Conservation (phyloP, 2,113 vertebrate genomes). For the Crypturellus undulatus region DNA sequence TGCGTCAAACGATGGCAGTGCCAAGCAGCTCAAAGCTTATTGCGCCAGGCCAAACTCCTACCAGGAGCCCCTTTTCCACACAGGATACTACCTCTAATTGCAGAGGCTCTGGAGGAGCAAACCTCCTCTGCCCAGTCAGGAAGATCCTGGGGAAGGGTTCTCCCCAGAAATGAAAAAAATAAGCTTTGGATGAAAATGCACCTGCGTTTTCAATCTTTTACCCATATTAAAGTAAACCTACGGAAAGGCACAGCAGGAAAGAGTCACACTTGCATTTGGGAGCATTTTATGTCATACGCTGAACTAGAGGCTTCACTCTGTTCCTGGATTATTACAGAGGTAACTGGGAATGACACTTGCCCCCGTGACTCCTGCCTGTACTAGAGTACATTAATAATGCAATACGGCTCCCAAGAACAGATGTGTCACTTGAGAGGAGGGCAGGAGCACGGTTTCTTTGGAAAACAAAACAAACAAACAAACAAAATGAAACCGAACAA, state of each 20-base stretch:
- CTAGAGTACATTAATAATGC: constrained; percentile 23
- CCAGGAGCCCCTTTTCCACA: not conserved
- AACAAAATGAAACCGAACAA: constrained; percentile 73
- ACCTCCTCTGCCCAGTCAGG: constrained; percentile 2
- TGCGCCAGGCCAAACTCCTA: not conserved
- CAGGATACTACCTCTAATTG: not conserved
- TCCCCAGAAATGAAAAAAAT: not conserved
- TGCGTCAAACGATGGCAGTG: not conserved
- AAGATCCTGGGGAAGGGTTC: not conserved
- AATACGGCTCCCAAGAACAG: constrained; percentile 44
- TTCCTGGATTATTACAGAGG: constrained; percentile 14
- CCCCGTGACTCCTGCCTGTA: not conserved
- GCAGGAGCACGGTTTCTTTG: constrained; percentile 37
- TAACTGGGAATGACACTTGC: not conserved
- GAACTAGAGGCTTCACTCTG: constrained; percentile 33
- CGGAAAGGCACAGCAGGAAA: constrained; percentile 4
- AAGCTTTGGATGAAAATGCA: constrained; percentile 24
- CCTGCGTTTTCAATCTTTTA: not conserved
- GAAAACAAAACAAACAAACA: constrained; percentile 63
- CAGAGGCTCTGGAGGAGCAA: not conserved
- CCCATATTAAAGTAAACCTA: constrained; percentile 8
- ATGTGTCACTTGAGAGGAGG: constrained; percentile 41
- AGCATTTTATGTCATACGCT: constrained; percentile 10
- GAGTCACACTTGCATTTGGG: constrained; percentile 19
- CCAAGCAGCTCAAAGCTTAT: not conserved